Conservation (phyloP, 2,888 invertebrate species). For the Ephialtes manifestator region DNA sequence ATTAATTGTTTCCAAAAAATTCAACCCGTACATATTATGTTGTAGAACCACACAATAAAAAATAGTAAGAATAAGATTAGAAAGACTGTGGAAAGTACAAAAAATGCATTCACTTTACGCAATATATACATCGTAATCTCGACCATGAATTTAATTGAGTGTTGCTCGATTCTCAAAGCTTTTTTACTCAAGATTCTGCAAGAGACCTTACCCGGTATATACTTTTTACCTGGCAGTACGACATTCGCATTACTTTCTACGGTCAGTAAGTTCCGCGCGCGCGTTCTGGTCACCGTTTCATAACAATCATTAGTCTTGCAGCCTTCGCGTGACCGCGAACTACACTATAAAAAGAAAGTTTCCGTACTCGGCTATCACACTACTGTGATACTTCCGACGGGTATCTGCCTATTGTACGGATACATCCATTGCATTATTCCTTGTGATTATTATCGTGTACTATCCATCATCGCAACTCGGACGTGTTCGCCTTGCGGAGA, state of each 20-base stretch:
- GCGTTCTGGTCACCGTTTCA: constrained; percentile 54
- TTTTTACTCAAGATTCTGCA: constrained; percentile 29
- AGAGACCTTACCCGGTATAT: constrained; percentile 33
- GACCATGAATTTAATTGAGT: background rate
- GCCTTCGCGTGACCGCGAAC: constrained; percentile 68
- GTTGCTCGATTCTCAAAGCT: background rate
- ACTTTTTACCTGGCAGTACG: constrained; percentile 20
- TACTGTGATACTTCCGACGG: constrained; percentile 37
- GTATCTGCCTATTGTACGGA: background rate
- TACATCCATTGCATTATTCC: background rate
- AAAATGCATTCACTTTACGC: background rate
- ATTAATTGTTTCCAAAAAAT: no score
- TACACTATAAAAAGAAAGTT: constrained; percentile 55
- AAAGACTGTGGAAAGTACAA: background rate
- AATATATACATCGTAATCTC: background rate
- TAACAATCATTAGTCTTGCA: constrained; percentile 59
- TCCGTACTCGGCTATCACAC: constrained; percentile 6
- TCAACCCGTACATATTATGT: no score
- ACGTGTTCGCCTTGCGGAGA: background rate
- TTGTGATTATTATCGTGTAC: constrained; percentile 3
- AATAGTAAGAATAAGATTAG: no score
- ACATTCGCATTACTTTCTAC: constrained; percentile 71
- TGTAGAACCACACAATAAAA: no score
- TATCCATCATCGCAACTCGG: constrained; percentile 8
- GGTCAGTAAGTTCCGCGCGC: constrained; percentile 38